phyloP scores from a whole-genome alignment of 2,888 invertebrate genomes.

The Athripsodes cinereus region DNA sequence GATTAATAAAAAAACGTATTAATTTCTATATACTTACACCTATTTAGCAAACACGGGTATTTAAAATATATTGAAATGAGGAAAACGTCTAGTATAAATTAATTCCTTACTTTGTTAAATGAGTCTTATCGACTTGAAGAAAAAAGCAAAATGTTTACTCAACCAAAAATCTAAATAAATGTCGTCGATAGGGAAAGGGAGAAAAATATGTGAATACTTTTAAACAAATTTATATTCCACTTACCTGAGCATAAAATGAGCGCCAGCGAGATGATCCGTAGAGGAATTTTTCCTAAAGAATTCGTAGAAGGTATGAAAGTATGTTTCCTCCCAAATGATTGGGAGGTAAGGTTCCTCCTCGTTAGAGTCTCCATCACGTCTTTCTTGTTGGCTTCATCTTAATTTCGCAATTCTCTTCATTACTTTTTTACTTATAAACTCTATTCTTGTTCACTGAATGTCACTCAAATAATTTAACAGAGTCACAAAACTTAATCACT shows the following conservation, averaged over 20 bases:
- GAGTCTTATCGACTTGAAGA: too few species aligned
- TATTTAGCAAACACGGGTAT: too few species aligned
- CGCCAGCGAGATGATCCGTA: conserved; percentile 4
- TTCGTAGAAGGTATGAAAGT: conserved; percentile 4
- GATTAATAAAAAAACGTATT: too few species aligned
- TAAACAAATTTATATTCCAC: background rate
- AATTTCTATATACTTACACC: too few species aligned
- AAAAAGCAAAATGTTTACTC: too few species aligned
- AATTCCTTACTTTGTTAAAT: too few species aligned
- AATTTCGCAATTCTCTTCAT: conserved; percentile 3
- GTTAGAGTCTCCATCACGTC: conserved; percentile 14
- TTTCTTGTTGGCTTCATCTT: conserved; percentile 4
- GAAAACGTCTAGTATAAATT: too few species aligned
- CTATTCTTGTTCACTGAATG: background rate
- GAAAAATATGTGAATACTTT: background rate
- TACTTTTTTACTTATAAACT: background rate
- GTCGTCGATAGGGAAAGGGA: too few species aligned
- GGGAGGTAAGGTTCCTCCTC: conserved; percentile 7
- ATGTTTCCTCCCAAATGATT: conserved; percentile 8
- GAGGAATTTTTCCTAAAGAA: conserved; percentile 4
- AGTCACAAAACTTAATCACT: too few species aligned
- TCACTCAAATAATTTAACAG: too few species aligned
- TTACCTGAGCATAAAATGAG: conserved; percentile 15
- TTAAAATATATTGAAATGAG: too few species aligned
- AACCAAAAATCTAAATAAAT: too few species aligned